These are phyloP conservation scores for Porphyrio hochstetteri DNA, from an alignment of 2,113 vertebrate species.

Conservation along the genomic window DNA sequence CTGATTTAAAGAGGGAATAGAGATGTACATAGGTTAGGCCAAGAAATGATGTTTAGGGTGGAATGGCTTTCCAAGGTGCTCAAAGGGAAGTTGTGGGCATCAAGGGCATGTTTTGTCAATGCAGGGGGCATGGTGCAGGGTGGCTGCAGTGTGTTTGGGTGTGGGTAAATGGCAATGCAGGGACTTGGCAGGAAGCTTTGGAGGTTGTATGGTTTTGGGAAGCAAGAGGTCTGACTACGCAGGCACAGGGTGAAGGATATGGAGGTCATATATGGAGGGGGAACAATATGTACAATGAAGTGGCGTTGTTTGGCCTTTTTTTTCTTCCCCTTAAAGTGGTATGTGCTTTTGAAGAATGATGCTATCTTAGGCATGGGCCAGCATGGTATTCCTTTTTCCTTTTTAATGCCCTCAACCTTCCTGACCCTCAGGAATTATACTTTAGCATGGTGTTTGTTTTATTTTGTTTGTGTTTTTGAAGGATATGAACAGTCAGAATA, in stretches of 20 bases:
- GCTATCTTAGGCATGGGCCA: background rate
- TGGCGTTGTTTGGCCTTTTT: too few relatives aligned
- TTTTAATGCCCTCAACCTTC: too few relatives aligned
- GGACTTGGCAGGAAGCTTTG: background rate
- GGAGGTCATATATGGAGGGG: background rate
- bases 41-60: background rate
- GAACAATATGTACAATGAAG: background rate
- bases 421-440: background rate
- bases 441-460: background rate
- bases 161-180: rapidly evolving
- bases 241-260: rapidly evolving
- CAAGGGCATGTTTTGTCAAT: background rate
- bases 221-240: background rate
- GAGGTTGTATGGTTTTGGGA: background rate
- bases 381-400: background rate
- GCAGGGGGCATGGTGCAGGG: background rate
- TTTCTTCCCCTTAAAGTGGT: background rate
- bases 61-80: background rate
- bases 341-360: background rate
- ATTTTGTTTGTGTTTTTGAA: background rate
- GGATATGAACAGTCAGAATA: background rate
- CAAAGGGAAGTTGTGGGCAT: background rate
- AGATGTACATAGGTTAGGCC: rapidly evolving
- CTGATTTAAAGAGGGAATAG: background rate
- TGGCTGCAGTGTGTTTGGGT: background rate